These are phyloP conservation scores for Lophura swinhoii DNA, from an alignment of 2,797 vertebrate species.

Conservation along the genomic window DNA sequence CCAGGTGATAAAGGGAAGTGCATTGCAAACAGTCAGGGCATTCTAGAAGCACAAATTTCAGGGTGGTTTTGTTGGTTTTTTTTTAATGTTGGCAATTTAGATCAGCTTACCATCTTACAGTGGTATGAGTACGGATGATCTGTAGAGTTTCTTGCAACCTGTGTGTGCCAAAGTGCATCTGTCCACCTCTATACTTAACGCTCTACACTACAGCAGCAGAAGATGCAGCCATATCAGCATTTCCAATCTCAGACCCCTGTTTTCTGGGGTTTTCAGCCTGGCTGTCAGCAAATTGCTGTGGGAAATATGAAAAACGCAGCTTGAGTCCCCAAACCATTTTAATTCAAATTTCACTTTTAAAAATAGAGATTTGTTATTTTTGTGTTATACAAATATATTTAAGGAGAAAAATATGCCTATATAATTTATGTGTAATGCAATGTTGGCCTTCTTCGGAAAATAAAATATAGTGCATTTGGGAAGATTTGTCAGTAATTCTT, in stretches of 20 bases:
- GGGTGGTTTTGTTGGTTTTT: background rate
- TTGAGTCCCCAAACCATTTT: background rate
- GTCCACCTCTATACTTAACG: background rate
- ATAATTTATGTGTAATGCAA: conserved; percentile 4
- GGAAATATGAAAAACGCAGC: background rate
- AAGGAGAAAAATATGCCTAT: conserved; percentile 20
- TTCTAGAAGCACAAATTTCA: conserved; percentile 60
- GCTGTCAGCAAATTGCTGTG: background rate
- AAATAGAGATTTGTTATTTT: background rate
- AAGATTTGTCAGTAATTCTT: conserved; percentile 5
- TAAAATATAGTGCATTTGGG: conserved; percentile 26
- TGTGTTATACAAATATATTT: conserved; percentile 26
- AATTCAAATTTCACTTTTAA: background rate
- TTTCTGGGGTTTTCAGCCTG: background rate
- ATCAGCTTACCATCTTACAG: background rate
- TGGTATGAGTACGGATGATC: background rate
- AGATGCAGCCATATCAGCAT: background rate
- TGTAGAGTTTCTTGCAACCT: background rate
- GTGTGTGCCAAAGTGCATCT: background rate
- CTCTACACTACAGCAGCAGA: background rate
- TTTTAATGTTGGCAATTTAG: background rate
- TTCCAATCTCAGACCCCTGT: background rate
- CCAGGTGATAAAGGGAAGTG: background rate
- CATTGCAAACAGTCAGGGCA: conserved; percentile 6
- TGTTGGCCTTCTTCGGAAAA: conserved; percentile 16